Evolutionary conservation across 2,888 invertebrate species (phyloP).

Genomic region (Diaphora mendica): DNA sequence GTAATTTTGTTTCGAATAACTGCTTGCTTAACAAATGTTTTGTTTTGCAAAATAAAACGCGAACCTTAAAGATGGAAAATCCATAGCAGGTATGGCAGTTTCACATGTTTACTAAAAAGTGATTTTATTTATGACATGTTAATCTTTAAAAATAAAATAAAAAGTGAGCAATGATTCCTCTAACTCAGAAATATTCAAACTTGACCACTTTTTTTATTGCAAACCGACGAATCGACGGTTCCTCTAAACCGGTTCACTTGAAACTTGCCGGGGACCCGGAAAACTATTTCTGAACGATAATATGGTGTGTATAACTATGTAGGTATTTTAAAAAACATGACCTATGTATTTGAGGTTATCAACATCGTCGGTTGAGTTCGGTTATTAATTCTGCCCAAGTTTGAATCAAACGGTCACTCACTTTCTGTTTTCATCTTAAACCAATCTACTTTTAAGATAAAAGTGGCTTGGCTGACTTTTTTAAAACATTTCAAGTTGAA

Average conservation of each 20-base stretch:
- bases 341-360: conserved; percentile 43
- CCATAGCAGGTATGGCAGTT: neutral
- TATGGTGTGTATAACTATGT: conserved; percentile 45
- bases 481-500: conserved; percentile 28
- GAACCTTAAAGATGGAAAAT: neutral
- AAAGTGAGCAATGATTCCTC: conserved; percentile 9
- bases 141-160: neutral
- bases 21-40: neutral
- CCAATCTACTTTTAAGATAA: conserved; percentile 39
- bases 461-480: conserved; percentile 23
- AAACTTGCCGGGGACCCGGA: conserved; percentile 50
- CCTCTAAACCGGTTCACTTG: conserved; percentile 58
- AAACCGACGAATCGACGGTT: conserved; percentile 50
- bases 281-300: conserved; percentile 49
- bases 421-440: conserved; percentile 49
- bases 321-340: conserved; percentile 42
- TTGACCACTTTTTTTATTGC: conserved; percentile 50
- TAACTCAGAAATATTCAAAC: conserved; percentile 37
- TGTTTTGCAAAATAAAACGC: neutral
- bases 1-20: neutral
- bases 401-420: conserved; percentile 44
- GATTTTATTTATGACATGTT: neutral
- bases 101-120: neutral
- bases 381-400: conserved; percentile 37
- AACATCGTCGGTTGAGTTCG: conserved; percentile 38